Conservation (phyloP, 2,888 invertebrate species). For the Lycaena phlaeas region DNA sequence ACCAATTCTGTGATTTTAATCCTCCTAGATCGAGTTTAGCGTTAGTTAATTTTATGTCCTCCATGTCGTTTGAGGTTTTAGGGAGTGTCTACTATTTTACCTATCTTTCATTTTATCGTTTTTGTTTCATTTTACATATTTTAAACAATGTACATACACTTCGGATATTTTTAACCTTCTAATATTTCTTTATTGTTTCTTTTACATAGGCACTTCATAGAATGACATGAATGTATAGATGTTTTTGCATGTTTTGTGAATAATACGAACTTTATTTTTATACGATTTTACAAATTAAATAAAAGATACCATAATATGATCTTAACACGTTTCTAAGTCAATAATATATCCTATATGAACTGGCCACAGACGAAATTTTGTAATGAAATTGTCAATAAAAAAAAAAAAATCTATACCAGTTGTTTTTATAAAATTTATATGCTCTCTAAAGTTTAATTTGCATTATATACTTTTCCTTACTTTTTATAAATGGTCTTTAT, state of each 20-base stretch:
- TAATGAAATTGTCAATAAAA: no score
- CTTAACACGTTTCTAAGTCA: no score
- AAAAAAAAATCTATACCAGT: no score
- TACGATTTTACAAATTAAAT: background rate
- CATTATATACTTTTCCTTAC: no score
- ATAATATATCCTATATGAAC: background rate
- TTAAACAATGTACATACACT: no score
- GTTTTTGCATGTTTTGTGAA: background rate
- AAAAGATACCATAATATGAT: no score
- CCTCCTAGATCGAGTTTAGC: background rate
- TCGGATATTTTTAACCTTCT: background rate
- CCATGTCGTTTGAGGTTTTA: background rate
- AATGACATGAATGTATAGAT: background rate
- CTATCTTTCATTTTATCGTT: background rate
- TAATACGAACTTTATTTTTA: background rate
- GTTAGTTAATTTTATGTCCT: background rate
- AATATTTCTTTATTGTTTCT: background rate
- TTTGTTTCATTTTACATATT: background rate
- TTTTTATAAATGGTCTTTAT: no score
- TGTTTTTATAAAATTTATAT: no score
- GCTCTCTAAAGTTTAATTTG: no score
- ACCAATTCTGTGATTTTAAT: constrained; percentile 42
- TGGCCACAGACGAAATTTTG: background rate
- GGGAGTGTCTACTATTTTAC: background rate
- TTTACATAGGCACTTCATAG: background rate